Evolutionary conservation across 2,113 vertebrate species (phyloP).

Genomic region (Myxocyprinus asiaticus): DNA sequence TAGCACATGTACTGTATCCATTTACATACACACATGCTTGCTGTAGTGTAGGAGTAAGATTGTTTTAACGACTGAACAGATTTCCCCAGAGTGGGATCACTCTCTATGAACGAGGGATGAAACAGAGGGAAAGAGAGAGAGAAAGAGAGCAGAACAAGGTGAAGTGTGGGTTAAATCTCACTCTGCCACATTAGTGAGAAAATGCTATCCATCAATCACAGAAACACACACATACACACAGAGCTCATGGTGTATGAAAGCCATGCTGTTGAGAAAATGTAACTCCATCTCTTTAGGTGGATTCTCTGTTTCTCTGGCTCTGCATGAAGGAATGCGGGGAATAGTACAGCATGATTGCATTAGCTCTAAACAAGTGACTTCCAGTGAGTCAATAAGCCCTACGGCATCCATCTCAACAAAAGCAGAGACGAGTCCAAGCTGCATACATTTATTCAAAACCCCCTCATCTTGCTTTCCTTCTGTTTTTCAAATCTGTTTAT

Average conservation of each 20-base stretch:
- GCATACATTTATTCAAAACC: neutral
- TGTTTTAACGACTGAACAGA: conserved; percentile 45
- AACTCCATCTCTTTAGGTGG: neutral
- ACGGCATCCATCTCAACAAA: neutral
- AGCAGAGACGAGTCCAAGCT: neutral
- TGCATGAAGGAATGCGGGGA: neutral
- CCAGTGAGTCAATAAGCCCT: conserved; percentile 8
- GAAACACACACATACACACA: conserved; percentile 15
- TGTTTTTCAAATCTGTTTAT: neutral
- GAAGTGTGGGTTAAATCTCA: conserved; percentile 25
- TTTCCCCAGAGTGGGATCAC: conserved; percentile 66
- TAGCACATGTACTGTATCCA: conserved; percentile 17
- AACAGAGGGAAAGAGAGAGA: conserved; percentile 36
- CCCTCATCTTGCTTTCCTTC: neutral
- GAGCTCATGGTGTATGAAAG: neutral
- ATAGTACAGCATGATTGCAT: neutral
- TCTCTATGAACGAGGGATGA: conserved; percentile 44
- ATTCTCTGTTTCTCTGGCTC: neutral
- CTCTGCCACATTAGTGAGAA: conserved; percentile 32
- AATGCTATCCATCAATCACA: conserved; percentile 27
- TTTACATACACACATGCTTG: conserved; percentile 2
- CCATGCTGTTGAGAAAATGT: neutral
- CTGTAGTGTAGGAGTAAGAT: conserved; percentile 16
- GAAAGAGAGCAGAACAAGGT: conserved; percentile 34
- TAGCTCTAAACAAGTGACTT: conserved; percentile 2